Percentiles rank a stretch among this genome's conserved stretches.
Conservation (phyloP, 53 echinoderm and acorn worm species). For the Antedon mediterranea region DNA sequence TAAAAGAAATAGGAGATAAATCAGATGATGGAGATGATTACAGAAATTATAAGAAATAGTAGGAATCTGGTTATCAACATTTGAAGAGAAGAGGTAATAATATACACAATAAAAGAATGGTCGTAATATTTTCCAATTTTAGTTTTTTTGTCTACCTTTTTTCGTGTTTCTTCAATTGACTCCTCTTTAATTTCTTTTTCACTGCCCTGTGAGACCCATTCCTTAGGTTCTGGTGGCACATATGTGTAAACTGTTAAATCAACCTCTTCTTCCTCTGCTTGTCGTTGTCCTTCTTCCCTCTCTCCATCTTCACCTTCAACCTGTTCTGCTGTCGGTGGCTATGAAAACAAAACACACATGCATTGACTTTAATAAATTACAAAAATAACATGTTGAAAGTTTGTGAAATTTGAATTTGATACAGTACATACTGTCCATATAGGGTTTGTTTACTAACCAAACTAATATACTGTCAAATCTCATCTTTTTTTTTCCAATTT, state of each 20-base stretch:
- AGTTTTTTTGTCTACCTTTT: constrained; percentile 28
- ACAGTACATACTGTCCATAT: too few species aligned
- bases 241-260: constrained; percentile 62
- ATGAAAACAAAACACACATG: not conserved
- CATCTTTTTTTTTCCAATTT: too few species aligned
- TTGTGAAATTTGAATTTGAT: too few species aligned
- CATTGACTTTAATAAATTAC: too few species aligned
- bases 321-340: constrained; percentile 31
- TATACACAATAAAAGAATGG: not conserved
- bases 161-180: constrained; percentile 39
- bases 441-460: too few species aligned
- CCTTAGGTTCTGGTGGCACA: constrained; percentile 80
- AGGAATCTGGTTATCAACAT: not conserved
- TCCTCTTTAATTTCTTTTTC: constrained; percentile 78
- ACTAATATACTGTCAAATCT: too few species aligned
- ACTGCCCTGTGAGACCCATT: constrained; percentile 86
- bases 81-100: not conserved
- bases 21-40: too few species aligned
- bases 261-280: constrained; percentile 40
- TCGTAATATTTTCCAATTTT: too few species aligned
- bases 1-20: not conserved
- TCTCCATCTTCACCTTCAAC: constrained; percentile 46
- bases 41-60: too few species aligned
- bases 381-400: too few species aligned
- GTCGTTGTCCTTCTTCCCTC: constrained; percentile 18